Base-by-base conservation (phyloP, 2,113 vertebrate species). In the Neomonachus schauinslandi region DNA sequence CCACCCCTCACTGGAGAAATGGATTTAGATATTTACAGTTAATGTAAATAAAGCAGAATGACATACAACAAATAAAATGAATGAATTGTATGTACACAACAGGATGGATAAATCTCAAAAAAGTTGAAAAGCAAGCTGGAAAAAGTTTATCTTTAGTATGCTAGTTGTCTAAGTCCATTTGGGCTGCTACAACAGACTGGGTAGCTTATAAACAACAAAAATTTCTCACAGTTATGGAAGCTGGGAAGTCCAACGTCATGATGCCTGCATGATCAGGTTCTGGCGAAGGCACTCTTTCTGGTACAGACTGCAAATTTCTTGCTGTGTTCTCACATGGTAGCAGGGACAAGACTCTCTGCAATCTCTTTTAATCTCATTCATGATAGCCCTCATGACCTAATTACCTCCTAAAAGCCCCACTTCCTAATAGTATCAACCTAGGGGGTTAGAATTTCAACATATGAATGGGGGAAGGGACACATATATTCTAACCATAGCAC, bases 41-140 rank as follows among this genome's bases (percentile, higher is more conserved):
- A 77, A n/a, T 28, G 11, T 87, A 33, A 77, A 71, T 36, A 84
- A 7, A 76, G 10, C 33, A 18, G 53, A 51, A 94, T 36, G 12
- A 18, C 16, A 49, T 31, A 24, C 6, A 71, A 39, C 69, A 63
- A 74, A 81, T 59, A 80, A 91, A 80, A 74, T 28, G 36, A 94
- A 36, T 80, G 59, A 89, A 67, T 61, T 84, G 69, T 39, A 91
- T 80, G 21, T 71, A 69, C 19, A 55, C 15, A 55, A 95, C 49
- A 86, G 19, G 31, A 39, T 76, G 28, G 12, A 61, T 85, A 80
- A 93, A 86, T 90, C 53, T 90, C 57, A 97, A 92, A 85, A 92
- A 95, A 71, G 46, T 13, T 89, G 84, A 79, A 82, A 71, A 71
- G 24, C 36, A 72, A 92, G 49, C 3, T 53, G 4, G 57, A 91